phyloP scores from a whole-genome alignment of 2,113 vertebrate species.

The Amphiprion ocellaris region DNA sequence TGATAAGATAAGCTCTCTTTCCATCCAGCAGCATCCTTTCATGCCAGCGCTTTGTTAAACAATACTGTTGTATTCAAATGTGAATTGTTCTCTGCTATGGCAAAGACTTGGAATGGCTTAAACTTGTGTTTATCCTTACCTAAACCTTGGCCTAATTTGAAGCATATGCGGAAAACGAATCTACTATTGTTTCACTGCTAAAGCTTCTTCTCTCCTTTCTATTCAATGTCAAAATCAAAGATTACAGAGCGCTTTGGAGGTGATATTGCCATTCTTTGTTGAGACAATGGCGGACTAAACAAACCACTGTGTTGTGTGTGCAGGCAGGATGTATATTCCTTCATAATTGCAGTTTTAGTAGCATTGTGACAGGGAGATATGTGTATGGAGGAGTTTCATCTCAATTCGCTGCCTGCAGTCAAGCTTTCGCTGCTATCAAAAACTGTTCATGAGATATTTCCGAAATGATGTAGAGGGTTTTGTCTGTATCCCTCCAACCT shows the following conservation, averaged over 20 bases:
- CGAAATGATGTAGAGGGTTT: constrained; percentile 37
- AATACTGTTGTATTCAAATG: constrained; percentile 74
- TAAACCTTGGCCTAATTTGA: constrained; percentile 82
- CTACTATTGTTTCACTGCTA: constrained; percentile 76
- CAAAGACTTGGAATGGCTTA: constrained; percentile 76
- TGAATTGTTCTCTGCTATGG: constrained; percentile 67
- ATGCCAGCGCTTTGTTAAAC: constrained; percentile 68
- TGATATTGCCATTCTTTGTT: constrained; percentile 75
- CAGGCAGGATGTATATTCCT: constrained; percentile 68
- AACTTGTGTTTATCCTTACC: constrained; percentile 78
- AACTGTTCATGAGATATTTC: constrained; percentile 50
- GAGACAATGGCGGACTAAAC: constrained; percentile 78
- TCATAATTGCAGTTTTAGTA: constrained; percentile 74
- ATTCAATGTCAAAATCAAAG: constrained; percentile 82
- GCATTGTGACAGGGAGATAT: constrained; percentile 61
- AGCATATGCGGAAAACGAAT: constrained; percentile 79
- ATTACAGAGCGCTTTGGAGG: constrained; percentile 79
- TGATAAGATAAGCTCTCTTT: constrained; percentile 76
- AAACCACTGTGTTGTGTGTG: constrained; percentile 75
- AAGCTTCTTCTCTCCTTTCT: constrained; percentile 73
- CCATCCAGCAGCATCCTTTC: constrained; percentile 58
- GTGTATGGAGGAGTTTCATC: constrained; percentile 68
- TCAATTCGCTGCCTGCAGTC: constrained; percentile 48
- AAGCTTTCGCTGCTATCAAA: constrained; percentile 62
- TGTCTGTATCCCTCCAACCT: constrained; percentile 40